Evolutionary conservation across 1,140 invertebrate species (phyloP).

Genomic region (Pomacea maculata): DNA sequence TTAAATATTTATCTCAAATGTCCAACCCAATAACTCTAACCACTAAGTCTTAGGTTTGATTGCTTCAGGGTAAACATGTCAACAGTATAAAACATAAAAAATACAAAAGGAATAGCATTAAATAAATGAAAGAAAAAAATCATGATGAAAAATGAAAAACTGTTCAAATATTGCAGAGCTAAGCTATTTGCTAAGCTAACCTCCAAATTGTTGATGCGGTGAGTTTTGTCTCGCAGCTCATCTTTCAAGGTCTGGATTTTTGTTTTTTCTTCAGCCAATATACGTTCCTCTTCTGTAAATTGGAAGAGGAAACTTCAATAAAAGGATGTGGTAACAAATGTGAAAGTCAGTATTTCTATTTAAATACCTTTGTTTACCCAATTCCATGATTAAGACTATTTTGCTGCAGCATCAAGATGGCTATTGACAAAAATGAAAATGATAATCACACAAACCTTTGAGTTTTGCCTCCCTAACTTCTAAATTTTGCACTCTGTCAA

Average conservation of each 20-base stretch:
- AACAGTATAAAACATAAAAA: no score
- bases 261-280: conserved; percentile 50
- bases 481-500: conserved; percentile 57
- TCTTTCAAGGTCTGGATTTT: conserved; percentile 50
- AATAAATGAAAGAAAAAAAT: no score
- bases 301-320: no score
- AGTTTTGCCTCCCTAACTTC: conserved; percentile 56
- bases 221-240: conserved; percentile 54
- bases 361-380: no score
- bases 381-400: no score
- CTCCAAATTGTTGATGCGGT: conserved; percentile 58
- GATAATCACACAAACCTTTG: conserved; percentile 44
- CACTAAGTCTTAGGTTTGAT: no score
- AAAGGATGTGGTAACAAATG: no score
- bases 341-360: no score
- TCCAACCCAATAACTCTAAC: no score
- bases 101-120: no score
- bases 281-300: conserved; percentile 50
- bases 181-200: conserved; percentile 35
- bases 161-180: neutral
- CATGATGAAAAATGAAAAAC: neutral
- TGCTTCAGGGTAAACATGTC: no score
- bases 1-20: no score
- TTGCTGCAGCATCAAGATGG: neutral
- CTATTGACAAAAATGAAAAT: neutral